Base-by-base conservation (phyloP, 2,797 vertebrate species). In the Falco biarmicus region DNA sequence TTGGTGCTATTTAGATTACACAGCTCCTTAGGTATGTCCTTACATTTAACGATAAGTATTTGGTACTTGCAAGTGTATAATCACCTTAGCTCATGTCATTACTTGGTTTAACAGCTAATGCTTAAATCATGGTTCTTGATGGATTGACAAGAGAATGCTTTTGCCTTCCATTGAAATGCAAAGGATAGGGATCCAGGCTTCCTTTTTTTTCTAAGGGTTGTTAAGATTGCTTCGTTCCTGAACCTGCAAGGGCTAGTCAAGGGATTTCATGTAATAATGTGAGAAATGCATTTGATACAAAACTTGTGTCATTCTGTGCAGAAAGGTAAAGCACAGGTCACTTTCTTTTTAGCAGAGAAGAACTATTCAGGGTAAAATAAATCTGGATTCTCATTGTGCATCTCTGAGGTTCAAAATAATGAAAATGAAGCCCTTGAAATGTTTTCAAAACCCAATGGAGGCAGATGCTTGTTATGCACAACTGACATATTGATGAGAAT, bases 191-290 rank as follows among this genome's bases (percentile, higher is more conserved):
- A 93, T 89, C 6, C 19, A 68, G 13, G 7, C 68, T 89, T 74
- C 6, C 3, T 31, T 50, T 89, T 77, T 84, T 80, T 68, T 13
- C 7, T 51, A 39, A 66, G 15, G 6, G 5, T 25, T 79, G 86
- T 76, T 70, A 92, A 85, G 14, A 53, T 53, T 63, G 39, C 9
- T 92, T 81, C 13, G 4, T 87, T 95, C 80, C 80, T 90, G 24
- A 90, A 90, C 84, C 90, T 97, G 87, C 80, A 87, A 93, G 76
- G 87, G 54, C 91, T 91, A 94, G 90, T 84, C 61, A 69, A 79
- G 45, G 26, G 61, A 87, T 96, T 96, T 92, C 6, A 64, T 59
- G 39, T 56, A 89, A 82, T 69, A 90, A 91, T 60, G 31, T 74
- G 15, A 92, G 79, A 87, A 92, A 87, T 76, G 76, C 76, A 83